Conservation (phyloP, 2,113 vertebrate species). For the Nesoenas mayeri region DNA sequence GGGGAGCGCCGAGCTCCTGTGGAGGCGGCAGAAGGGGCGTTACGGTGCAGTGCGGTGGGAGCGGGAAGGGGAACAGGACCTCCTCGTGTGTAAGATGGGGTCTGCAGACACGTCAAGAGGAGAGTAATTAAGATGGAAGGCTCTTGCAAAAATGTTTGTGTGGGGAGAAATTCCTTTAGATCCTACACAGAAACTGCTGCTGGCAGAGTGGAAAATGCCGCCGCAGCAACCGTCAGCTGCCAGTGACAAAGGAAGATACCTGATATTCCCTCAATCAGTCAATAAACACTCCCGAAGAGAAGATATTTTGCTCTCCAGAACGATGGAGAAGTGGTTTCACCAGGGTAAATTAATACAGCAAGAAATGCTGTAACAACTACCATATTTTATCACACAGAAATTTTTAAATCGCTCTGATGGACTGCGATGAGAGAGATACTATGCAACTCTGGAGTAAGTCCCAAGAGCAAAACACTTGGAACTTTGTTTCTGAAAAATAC, state of each 20-base stretch:
- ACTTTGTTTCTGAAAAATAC: neutral
- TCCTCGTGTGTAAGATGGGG: neutral
- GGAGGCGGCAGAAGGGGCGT: neutral
- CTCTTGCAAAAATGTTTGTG: neutral
- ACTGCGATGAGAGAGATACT: neutral
- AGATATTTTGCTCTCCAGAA: neutral
- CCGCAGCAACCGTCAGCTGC: neutral
- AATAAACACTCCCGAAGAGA: neutral
- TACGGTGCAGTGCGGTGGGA: neutral
- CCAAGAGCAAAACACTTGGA: neutral
- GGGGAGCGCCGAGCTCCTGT: neutral
- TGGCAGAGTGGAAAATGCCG: neutral
- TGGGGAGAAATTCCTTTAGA: neutral
- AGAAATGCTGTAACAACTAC: neutral
- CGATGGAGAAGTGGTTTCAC: neutral
- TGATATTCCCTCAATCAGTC: neutral
- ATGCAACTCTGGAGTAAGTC: neutral
- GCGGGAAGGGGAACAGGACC: neutral
- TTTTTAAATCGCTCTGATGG: neutral
- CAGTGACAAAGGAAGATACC: neutral
- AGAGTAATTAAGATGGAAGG: neutral
- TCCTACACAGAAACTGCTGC: neutral
- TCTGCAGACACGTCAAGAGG: neutral
- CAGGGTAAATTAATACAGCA: neutral
- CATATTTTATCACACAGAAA: rapidly evolving